phyloP scores from a whole-genome alignment of 2,797 vertebrate genomes.

The Sebastes reedi region DNA sequence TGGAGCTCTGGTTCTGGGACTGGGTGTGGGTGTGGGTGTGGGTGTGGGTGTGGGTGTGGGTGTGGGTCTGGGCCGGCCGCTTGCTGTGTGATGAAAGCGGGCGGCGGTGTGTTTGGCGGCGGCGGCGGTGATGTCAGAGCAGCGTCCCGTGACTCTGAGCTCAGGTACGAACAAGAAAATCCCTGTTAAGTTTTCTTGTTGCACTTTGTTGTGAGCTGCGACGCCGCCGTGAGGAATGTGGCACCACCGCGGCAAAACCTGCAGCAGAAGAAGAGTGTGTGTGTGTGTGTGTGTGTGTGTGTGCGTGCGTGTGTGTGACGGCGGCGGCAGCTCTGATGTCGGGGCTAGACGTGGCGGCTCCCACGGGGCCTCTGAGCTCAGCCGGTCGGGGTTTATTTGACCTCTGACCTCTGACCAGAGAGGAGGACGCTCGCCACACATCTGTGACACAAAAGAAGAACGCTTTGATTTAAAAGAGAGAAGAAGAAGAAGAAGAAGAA shows the following conservation, averaged over 20 bases:
- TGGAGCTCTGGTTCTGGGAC: neutral
- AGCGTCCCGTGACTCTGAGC: conserved; percentile 63
- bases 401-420: conserved; percentile 64
- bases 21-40: neutral
- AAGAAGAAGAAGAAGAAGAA: no score
- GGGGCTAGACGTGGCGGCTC: conserved; percentile 75
- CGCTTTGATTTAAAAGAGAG: neutral
- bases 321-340: conserved; percentile 57
- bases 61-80: neutral
- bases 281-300: neutral
- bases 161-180: conserved; percentile 90
- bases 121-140: conserved; percentile 44
- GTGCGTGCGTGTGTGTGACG: neutral
- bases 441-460: conserved; percentile 5
- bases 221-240: conserved; percentile 82
- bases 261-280: conserved; percentile 24
- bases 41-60: neutral
- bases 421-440: neutral
- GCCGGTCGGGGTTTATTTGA: conserved; percentile 67
- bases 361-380: conserved; percentile 48
- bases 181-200: conserved; percentile 89
- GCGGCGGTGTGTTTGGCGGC: conserved; percentile 1
- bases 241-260: conserved; percentile 68
- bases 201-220: conserved; percentile 81
- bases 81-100: conserved; percentile 52